Conservation (phyloP, 2,113 vertebrate genomes). For the Megaleporinus macrocephalus region DNA sequence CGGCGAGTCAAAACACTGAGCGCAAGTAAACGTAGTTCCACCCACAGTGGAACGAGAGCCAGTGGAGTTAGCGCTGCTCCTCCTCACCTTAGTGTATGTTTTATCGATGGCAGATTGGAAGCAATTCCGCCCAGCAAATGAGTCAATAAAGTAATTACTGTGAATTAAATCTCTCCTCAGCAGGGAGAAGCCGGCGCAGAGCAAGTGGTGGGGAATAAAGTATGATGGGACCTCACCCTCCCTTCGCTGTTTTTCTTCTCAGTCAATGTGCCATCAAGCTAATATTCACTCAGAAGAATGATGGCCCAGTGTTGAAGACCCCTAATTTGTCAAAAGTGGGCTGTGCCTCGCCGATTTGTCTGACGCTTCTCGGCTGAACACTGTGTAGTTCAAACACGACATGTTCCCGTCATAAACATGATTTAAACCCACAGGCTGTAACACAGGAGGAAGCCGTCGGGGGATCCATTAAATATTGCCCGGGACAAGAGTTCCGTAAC, state of each 20-base stretch:
- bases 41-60: conserved; percentile 3
- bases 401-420: conserved; percentile 38
- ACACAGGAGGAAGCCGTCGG: conserved; percentile 30
- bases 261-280: conserved; percentile 66
- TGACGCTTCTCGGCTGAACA: conserved; percentile 42
- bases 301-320: conserved; percentile 45
- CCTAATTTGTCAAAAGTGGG: conserved; percentile 45
- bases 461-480: conserved; percentile 34
- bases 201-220: conserved; percentile 52
- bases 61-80: conserved; percentile 69
- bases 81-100: conserved; percentile 76
- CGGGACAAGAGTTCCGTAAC: conserved; percentile 32
- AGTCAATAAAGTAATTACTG: conserved; percentile 82
- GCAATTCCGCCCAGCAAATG: conserved; percentile 73
- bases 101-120: conserved; percentile 78
- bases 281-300: conserved; percentile 73
- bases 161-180: conserved; percentile 75
- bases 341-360: conserved; percentile 48
- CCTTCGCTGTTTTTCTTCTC: conserved; percentile 70
- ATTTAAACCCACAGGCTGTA: conserved; percentile 48
- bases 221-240: conserved; percentile 63
- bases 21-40: conserved; percentile 29
- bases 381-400: conserved; percentile 43
- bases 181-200: conserved; percentile 58
- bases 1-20: conserved; percentile 12